phyloP scores from a whole-genome alignment of 2,888 invertebrate species.

The Nasonovia ribisnigri region DNA sequence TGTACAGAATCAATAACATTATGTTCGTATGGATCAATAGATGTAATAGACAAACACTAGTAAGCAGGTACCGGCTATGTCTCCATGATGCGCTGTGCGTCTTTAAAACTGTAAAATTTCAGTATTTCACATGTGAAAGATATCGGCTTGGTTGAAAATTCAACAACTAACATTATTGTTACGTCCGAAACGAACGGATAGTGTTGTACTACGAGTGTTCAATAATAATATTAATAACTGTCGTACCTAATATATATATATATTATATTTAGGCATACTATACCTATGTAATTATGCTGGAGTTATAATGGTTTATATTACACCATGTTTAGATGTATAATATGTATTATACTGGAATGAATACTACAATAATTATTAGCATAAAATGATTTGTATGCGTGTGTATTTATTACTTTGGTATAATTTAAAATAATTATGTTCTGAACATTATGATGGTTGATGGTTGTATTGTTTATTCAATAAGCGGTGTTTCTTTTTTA shows the following conservation, averaged over 20 bases:
- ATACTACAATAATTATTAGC: neutral
- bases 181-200: neutral
- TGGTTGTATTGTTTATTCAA: slow-evolving; percentile 11
- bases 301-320: neutral
- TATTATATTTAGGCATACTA: neutral
- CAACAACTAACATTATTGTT: neutral
- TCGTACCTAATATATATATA: neutral
- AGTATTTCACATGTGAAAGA: neutral
- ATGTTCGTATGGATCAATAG: neutral
- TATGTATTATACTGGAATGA: neutral
- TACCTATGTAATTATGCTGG: neutral
- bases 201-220: neutral
- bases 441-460: neutral
- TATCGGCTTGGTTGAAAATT: neutral
- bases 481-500: slow-evolving; percentile 6
- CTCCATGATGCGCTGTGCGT: neutral
- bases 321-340: neutral
- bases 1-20: neutral
- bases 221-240: neutral
- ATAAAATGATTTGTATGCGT: neutral
- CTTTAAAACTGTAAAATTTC: neutral
- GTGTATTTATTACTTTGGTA: neutral
- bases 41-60: neutral
- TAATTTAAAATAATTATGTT: neutral
- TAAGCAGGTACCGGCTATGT: neutral